These are phyloP conservation scores for Lordiphosa collinella DNA, from an alignment of 1,140 invertebrate species.

Conservation along the genomic window DNA sequence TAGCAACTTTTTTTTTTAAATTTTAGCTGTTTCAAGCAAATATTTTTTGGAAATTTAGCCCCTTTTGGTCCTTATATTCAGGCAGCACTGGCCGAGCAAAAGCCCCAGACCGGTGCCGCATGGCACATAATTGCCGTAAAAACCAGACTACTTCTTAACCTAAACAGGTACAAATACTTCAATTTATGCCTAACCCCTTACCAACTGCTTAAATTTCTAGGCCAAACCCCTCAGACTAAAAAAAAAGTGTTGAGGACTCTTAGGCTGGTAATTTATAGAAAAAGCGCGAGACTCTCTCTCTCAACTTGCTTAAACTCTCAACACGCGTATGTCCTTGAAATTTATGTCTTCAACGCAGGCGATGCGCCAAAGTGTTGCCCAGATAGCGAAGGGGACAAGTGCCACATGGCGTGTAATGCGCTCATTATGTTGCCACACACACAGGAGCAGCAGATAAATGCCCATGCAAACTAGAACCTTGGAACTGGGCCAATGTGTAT, in stretches of 20 bases:
- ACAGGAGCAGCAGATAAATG: conserved; percentile 45
- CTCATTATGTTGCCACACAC: conserved; percentile 60
- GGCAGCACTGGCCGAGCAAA: too few relatives aligned
- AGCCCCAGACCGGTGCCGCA: too few relatives aligned
- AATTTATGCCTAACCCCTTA: not conserved
- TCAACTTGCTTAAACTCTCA: conserved; percentile 10
- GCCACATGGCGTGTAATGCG: conserved; percentile 70
- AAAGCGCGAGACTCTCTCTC: not conserved
- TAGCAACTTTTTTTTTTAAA: too few relatives aligned
- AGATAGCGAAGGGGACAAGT: conserved; percentile 27
- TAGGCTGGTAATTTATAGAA: conserved; percentile 61
- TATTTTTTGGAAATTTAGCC: too few relatives aligned
- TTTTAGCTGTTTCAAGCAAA: too few relatives aligned
- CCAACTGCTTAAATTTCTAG: not conserved
- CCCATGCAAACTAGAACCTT: conserved; percentile 50
- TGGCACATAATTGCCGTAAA: too few relatives aligned
- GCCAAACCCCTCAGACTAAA: not conserved
- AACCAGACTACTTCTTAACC: too few relatives aligned
- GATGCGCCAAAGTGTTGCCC: conserved; percentile 44
- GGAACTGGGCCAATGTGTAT: conserved; percentile 66
- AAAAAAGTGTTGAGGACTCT: conserved; percentile 60
- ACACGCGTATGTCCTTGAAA: conserved; percentile 57
- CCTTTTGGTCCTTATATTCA: too few relatives aligned
- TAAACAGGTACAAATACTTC: too few relatives aligned
- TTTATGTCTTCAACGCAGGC: conserved; percentile 72